These are phyloP conservation scores for Phoxinus dragarum DNA, from an alignment of 2,797 vertebrate species.

Conservation along the genomic window DNA sequence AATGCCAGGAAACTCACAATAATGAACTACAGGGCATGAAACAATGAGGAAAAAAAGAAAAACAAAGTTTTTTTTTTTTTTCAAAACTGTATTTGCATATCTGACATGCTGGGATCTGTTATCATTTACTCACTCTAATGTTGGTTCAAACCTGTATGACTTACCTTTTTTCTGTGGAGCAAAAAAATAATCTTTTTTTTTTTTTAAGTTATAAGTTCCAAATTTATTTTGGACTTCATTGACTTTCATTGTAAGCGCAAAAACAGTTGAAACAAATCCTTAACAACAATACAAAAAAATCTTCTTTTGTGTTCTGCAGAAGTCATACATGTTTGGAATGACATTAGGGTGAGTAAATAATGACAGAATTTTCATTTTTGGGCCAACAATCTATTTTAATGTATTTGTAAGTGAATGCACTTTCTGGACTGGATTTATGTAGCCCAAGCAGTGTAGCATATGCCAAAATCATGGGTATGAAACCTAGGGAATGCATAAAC, in stretches of 20 bases:
- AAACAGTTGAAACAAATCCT: not conserved
- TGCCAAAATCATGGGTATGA: not conserved
- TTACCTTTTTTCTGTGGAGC: not conserved
- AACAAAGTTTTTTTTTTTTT: not conserved
- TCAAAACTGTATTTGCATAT: not conserved
- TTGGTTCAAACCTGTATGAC: not conserved
- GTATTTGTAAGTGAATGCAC: not conserved
- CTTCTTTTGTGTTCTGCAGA: not conserved
- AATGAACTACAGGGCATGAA: constrained; percentile 80
- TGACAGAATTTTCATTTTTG: not conserved
- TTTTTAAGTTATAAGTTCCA: not conserved
- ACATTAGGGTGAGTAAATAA: not conserved
- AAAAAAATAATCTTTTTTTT: not conserved
- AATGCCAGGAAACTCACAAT: constrained; percentile 93
- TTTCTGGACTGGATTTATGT: not conserved
- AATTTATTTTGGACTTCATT: not conserved
- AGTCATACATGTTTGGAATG: not conserved
- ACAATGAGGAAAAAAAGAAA: not conserved
- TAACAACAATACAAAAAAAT: not conserved
- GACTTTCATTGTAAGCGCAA: not conserved
- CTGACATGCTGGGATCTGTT: not conserved
- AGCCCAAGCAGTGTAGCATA: not conserved
- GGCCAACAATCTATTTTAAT: not conserved
- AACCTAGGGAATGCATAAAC: not conserved
- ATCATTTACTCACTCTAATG: not conserved